Percentiles rank a stretch among this genome's conserved stretches.
Evolutionary conservation across 2,113 vertebrate species (phyloP).

Genomic region (zebrafish (Danio rerio)): GRCz12tu NC_133176.1:45851501-45852000

Average conservation of each 20-base stretch:
- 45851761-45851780: conserved; percentile 49
- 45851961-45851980: too few species aligned
- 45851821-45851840: conserved; percentile 48
- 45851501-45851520: background rate
- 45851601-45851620: conserved; percentile 45
- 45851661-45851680: conserved; percentile 53
- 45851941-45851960: background rate
- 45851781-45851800: conserved; percentile 41
- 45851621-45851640: conserved; percentile 44
- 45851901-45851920: too few species aligned
- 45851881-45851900: too few species aligned
- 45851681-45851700: conserved; percentile 46
- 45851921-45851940: background rate
- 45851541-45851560: conserved; percentile 3
- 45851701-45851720: conserved; percentile 44
- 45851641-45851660: conserved; percentile 33
- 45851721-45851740: conserved; percentile 52
- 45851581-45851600: conserved; percentile 50
- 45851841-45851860: background rate
- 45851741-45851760: conserved; percentile 15
- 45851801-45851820: conserved; percentile 41
- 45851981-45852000: too few species aligned
- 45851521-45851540: conserved; percentile 9
- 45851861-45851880: background rate
- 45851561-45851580: conserved; percentile 54